Base-by-base conservation (phyloP, 2,113 vertebrate genomes). In the Ophthalmolycus amberensis region DNA sequence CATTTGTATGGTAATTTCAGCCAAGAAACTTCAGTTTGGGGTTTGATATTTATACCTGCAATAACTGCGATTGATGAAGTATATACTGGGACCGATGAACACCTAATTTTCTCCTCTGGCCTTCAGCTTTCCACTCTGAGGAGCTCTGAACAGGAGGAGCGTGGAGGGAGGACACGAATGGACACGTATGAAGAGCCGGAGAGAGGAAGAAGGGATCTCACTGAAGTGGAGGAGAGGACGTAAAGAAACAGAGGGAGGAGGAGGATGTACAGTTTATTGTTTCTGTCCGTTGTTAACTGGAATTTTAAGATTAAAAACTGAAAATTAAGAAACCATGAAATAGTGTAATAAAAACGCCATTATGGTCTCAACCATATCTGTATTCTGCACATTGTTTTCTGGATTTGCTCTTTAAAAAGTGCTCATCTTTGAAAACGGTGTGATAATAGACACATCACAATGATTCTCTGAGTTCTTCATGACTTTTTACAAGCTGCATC, bases 91-190 rank as follows among this genome's bases (percentile, higher is more conserved):
- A 7, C 56, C 56, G 25, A 58, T 58, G 25, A 59, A 59, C 25
- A 59, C 52, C 20, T 72, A 0, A 10, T 54, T 67, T 68, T 38
- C 34, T 59, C 12, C 22, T 54, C 38, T 75, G 76, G 63, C 16
- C 56, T 76, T 71, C 78, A 94, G 92, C 91, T 69, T 91, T 93
- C 25, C 86, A 88, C 70, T 90, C 91, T 2, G 93, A 94, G 46
- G 93, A 94, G 0, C 82, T 89, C 59, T 94, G 75, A 92, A 29
- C 11, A 15, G 10, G 54, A 76, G 32, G 52, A 75, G 9, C 0
- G 54, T 6, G n/a, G 42, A 25, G 9, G 8, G 25, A 54, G 60
- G 62, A 27, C n/a, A 25, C 58, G 40, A 38, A 44, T 0, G 32
- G 54, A 69, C 4, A 15, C 50, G 46, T 9, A 22, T 9, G 56